A percentile compares a stretch with the other conserved stretches of the same genome.
Conservation (phyloP, 2,888 invertebrate species). For the Synanthedon tipuliformis region DNA sequence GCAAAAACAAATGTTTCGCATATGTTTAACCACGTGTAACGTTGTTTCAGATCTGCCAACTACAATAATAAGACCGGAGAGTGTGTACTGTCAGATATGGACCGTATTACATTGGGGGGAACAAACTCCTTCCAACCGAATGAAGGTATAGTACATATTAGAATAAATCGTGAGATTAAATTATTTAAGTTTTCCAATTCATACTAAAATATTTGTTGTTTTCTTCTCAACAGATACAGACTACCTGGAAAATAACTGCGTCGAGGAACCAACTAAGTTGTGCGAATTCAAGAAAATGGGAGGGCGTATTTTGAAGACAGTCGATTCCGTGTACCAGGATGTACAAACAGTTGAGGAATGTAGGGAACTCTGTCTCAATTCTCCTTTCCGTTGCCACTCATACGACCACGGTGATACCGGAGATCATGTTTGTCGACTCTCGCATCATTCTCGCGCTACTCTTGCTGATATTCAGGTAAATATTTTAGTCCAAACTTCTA, state of each 20-base stretch:
- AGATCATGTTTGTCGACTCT: constrained; percentile 91
- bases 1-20: constrained; percentile 24
- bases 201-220: not conserved
- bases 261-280: constrained; percentile 92
- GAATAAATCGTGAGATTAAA: not conserved
- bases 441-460: constrained; percentile 91
- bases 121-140: constrained; percentile 80
- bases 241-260: constrained; percentile 93
- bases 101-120: constrained; percentile 88
- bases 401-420: constrained; percentile 95
- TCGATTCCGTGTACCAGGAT: constrained; percentile 93
- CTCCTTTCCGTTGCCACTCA: constrained; percentile 91
- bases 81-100: constrained; percentile 92
- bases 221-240: constrained; percentile 64
- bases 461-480: constrained; percentile 86
- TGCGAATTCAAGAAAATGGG: constrained; percentile 93
- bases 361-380: constrained; percentile 88
- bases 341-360: constrained; percentile 89
- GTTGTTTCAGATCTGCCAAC: constrained; percentile 85
- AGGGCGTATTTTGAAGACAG: constrained; percentile 91
- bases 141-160: constrained; percentile 56
- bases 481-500: not conserved
- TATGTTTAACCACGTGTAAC: constrained; percentile 28
- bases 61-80: constrained; percentile 87
- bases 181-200: not conserved